Evolutionary conservation across 1,140 invertebrate species (phyloP), one percentile per base, ranked within the genome.

Genomic region (Frieseomelitta varia): DNA sequence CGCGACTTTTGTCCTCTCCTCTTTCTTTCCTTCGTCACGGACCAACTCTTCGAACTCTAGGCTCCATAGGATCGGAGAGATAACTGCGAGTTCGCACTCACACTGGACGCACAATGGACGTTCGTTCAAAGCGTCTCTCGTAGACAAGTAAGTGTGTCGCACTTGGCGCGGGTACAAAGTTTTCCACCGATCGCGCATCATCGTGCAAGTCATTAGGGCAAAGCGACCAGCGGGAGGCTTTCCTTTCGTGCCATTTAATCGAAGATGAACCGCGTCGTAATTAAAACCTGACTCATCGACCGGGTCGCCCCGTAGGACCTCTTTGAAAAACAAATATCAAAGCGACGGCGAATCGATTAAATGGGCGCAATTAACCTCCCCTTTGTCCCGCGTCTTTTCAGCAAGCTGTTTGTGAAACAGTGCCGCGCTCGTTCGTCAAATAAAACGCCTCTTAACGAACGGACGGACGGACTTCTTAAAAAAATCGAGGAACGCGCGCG

Each of bases 261-360:
- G 81, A 74, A 78, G 85, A 77, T 83, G 71, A 86, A 75, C 80
- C 65, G 63, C 34, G 34, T 27, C 68, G 81, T 86, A 86, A 86
- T 86, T 86, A 86, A 86, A 78, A 84, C 67, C 80, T 84, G 81
- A 84, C 85, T 84, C 80, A 76, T 84, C 85, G 67, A 61, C 21
- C 77, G 75, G 58, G 71, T 80, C 84, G 84, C 71, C 39, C 39
- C 39, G 55, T 74, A 61, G 56, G 67, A 63, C 65, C 61, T 6
- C 69, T 83, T 74, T 78, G 80, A 83, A 86, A 86, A 86, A 86
- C 85, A 82, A 86, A 86, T 81, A 81, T 76, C 78, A 81, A 85
- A 79, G 83, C 69, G 58, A 74, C 77, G 71, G 73, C 79, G 78
- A 67, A 86, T 84, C 85, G 85, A 86, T 86, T 77, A 73, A 83